A percentile compares a stretch with the other conserved stretches of the same genome.
phyloP scores from a whole-genome alignment of 1,140 invertebrate genomes.

The Drosophila nikananu region DNA sequence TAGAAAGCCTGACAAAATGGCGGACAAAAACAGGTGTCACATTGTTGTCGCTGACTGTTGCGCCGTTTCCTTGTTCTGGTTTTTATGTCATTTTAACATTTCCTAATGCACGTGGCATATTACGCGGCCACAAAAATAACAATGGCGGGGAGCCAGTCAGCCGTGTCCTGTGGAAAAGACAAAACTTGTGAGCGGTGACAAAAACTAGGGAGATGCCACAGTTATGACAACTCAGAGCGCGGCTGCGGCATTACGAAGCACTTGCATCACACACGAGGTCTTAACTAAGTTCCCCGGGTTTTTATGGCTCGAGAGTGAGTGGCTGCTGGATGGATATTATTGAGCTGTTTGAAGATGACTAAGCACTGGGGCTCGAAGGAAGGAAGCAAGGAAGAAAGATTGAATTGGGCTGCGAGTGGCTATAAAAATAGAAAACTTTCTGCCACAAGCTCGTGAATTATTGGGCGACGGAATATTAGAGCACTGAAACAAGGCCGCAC shows the following conservation, averaged over 20 bases:
- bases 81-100: conserved; percentile 80
- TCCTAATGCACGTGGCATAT: conserved; percentile 77
- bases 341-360: conserved; percentile 64
- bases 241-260: conserved; percentile 56
- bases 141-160: conserved; percentile 29
- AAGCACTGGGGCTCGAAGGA: conserved; percentile 20
- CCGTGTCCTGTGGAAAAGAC: conserved; percentile 21
- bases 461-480: conserved; percentile 14
- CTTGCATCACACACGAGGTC: conserved; percentile 51
- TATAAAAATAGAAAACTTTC: conserved; percentile 41
- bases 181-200: conserved; percentile 50
- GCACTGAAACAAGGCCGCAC: conserved; percentile 15
- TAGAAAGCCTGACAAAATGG: conserved; percentile 47
- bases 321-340: conserved; percentile 48
- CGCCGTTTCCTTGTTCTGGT: conserved; percentile 49
- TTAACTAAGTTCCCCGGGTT: conserved; percentile 51
- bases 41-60: conserved; percentile 76
- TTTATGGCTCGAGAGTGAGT: conserved; percentile 42
- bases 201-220: conserved; percentile 36
- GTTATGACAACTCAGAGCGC: conserved; percentile 51
- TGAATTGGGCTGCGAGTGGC: conserved; percentile 2
- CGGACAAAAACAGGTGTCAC: conserved; percentile 76
- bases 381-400: neutral
- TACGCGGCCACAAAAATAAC: conserved; percentile 60
- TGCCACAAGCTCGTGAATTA: conserved; percentile 29